Evolutionary conservation across 2,797 vertebrate genomes (phyloP), one percentile per base, ranked within the genome.

Genomic region (Sandelia bainsii): DNA sequence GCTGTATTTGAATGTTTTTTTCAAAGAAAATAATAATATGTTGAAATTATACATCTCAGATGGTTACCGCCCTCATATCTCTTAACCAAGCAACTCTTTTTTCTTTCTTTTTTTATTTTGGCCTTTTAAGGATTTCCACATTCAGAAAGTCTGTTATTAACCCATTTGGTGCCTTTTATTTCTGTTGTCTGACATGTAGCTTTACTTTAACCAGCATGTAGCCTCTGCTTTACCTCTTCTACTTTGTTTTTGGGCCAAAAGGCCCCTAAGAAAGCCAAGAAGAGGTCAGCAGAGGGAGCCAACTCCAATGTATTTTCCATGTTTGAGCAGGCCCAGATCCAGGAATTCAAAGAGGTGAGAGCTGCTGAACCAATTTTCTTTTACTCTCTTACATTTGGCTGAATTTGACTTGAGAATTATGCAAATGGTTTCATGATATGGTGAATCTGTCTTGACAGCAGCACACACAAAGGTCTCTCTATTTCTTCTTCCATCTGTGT

Each of bases 241-340:
- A 1, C 12, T 22, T 22, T 68, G 20, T 64, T 17, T 75, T 63
- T 44, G 0, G 77, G 42, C 54, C 64, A 10, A 72, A 90, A 99
- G 98, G 89, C 98, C 74, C 97, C 98, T 16, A 99, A 99, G 92
- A 99, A 98, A 93, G 96, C 97, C 72, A 99, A 98, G 96, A 99
- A 96, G 95, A 95, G 96, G 76, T 17, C 93, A 59, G 94, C 88
- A 19, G 98, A 98, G 62, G 98, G 97, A 16, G 97, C 96, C 64
- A 99, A 98, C 92, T 99, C 98, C 89, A 99, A 99, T 0, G 98
- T 99, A 65, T 99, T 99, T 94, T 98, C 98, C 88, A 98, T 99
- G 97, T 99, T 99, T 0, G 98, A 99, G 81, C 98, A 99, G 90
- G 94, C 97, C 22, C 98, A 99, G 94, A 99, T 99, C 91, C 97